These are phyloP conservation scores for Leptodactylus fuscus DNA, from an alignment of 2,113 vertebrate genomes.

Conservation along the genomic window DNA sequence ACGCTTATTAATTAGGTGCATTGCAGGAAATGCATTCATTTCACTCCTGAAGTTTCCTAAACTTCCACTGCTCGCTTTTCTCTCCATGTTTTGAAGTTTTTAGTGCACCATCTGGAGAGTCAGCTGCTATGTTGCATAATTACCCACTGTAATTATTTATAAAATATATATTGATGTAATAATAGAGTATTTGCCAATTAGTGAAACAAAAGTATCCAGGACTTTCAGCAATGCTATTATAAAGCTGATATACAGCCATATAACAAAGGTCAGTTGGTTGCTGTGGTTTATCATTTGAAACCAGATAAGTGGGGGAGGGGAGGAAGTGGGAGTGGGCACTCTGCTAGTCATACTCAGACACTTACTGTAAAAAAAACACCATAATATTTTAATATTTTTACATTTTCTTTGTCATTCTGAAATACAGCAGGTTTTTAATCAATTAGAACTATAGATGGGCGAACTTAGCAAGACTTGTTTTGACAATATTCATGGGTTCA, in stretches of 20 bases:
- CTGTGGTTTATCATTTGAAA: too few relatives aligned
- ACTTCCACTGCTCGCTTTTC: conserved; percentile 7
- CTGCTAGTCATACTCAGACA: too few relatives aligned
- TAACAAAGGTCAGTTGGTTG: too few relatives aligned
- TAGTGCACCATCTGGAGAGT: conserved; percentile 52
- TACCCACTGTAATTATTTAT: conserved; percentile 48
- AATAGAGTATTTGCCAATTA: conserved; percentile 37
- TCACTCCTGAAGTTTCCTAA: conserved; percentile 11
- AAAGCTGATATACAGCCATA: neutral
- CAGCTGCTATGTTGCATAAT: conserved; percentile 48
- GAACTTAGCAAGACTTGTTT: too few relatives aligned
- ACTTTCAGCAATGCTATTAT: neutral
- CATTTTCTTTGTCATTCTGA: too few relatives aligned
- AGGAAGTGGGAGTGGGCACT: too few relatives aligned
- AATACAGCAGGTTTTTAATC: too few relatives aligned
- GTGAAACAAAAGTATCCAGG: conserved; percentile 25
- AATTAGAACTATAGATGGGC: too few relatives aligned
- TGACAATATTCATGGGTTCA: too few relatives aligned
- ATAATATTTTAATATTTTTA: too few relatives aligned
- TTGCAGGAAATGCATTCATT: conserved; percentile 24
- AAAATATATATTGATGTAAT: conserved; percentile 51
- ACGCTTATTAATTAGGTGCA: conserved; percentile 36
- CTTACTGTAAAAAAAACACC: too few relatives aligned
- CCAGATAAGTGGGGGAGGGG: too few relatives aligned
- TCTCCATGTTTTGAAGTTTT: conserved; percentile 10